Evolutionary conservation across 2,113 vertebrate species (phyloP).

Genomic region (Rhegmatorhina hoffmannsi): DNA sequence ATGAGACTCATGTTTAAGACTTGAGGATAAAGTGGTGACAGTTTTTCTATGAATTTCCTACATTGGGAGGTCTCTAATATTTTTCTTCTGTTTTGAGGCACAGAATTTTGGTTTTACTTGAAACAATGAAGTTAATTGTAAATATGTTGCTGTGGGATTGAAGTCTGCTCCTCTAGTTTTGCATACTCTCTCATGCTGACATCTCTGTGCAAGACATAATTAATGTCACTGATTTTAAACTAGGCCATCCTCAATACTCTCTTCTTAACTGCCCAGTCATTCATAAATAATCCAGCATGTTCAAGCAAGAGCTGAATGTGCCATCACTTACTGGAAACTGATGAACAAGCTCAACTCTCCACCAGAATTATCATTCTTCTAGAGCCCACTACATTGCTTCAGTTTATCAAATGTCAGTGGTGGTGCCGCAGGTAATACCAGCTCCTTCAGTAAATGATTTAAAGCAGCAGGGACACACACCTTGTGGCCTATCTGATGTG

Average conservation of each 20-base stretch:
- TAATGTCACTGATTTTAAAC: neutral
- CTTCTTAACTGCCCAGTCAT: neutral
- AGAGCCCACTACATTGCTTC: accelerated
- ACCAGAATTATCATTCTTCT: neutral
- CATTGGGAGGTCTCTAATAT: neutral
- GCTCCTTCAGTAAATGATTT: neutral
- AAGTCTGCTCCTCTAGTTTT: neutral
- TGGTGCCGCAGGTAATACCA: neutral
- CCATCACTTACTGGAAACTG: neutral
- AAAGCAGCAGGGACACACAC: neutral
- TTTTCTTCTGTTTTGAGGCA: neutral
- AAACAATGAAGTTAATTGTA: neutral
- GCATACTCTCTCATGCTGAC: neutral
- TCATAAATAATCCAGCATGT: neutral
- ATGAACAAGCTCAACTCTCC: neutral
- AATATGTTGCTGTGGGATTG: neutral
- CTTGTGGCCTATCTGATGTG: neutral
- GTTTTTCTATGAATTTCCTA: neutral
- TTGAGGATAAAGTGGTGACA: neutral
- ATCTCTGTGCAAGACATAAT: neutral
- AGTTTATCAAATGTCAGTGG: neutral
- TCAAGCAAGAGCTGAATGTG: neutral
- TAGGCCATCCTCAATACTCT: neutral
- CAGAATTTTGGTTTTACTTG: neutral
- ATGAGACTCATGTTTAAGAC: neutral